These are phyloP conservation scores for Archaeoteleia sp. DNA, from an alignment of 2,888 invertebrate genomes.

Conservation along the genomic window DNA sequence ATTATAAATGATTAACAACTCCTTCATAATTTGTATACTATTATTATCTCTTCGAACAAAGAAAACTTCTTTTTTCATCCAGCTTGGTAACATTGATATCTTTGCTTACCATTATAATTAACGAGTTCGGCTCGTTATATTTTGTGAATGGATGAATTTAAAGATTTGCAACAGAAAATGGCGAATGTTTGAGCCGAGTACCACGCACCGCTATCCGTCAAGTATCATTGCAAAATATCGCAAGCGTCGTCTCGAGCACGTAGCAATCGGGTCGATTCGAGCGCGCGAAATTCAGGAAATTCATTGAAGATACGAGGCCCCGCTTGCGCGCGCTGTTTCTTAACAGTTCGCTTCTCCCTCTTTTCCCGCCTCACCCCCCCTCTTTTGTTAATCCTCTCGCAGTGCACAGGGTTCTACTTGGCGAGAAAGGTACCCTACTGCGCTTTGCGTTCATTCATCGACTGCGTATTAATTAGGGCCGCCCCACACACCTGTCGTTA, in stretches of 20 bases:
- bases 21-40: too few species aligned
- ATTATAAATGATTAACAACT: too few species aligned
- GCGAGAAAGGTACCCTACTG: background rate
- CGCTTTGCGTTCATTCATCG: constrained; percentile 3
- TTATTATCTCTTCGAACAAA: too few species aligned
- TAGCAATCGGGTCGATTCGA: constrained; percentile 13
- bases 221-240: background rate
- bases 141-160: too few species aligned
- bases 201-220: too few species aligned
- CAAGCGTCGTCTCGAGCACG: constrained; percentile 1
- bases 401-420: background rate
- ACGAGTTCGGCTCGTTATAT: too few species aligned
- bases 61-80: too few species aligned
- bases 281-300: constrained; percentile 6
- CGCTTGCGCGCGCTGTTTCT: constrained; percentile 8
- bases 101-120: too few species aligned
- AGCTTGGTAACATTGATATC: too few species aligned
- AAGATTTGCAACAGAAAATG: background rate
- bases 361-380: background rate
- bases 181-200: too few species aligned
- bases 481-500: constrained; percentile 3
- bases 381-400: constrained; percentile 8
- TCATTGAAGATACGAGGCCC: constrained; percentile 14
- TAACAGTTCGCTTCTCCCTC: too few species aligned
- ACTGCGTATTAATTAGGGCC: constrained; percentile 13